A percentile compares a stretch with the other conserved stretches of the same genome.
These are phyloP conservation scores for Todiramphus saurophagus DNA, from an alignment of 2,113 vertebrate genomes.

Conservation along the genomic window DNA sequence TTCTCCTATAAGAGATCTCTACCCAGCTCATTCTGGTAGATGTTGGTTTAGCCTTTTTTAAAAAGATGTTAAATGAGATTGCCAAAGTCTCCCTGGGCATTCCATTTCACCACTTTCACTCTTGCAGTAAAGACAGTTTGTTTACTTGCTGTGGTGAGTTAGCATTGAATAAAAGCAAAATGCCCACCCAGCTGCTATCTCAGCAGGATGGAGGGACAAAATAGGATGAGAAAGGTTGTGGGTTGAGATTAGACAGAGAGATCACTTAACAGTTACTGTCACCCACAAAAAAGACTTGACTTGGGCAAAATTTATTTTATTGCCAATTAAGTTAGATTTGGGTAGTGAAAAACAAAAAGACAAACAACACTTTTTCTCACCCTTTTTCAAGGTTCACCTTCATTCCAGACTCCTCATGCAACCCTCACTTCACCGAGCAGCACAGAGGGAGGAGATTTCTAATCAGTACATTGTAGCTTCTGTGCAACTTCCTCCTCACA, in stretches of 20 bases:
- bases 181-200: not conserved
- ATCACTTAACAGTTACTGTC: not conserved
- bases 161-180: not conserved
- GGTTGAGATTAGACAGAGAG: not conserved
- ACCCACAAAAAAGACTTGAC: not conserved
- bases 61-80: not conserved
- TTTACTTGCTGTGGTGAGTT: not conserved
- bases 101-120: not conserved
- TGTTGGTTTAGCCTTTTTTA: not conserved
- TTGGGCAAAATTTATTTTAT: not conserved
- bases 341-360: not conserved
- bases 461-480: not conserved
- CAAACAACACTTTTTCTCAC: not conserved
- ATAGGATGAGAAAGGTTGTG: not conserved
- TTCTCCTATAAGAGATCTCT: not conserved
- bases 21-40: not conserved
- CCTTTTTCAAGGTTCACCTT: not conserved
- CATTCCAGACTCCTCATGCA: not conserved
- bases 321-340: not conserved
- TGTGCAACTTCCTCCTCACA: not conserved
- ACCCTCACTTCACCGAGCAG: rapidly evolving
- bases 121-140: not conserved
- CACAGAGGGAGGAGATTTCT: rapidly evolving
- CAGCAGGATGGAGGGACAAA: not conserved
- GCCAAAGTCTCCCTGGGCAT: not conserved